A percentile compares a stretch with the other conserved stretches of the same genome.
phyloP scores from a whole-genome alignment of 1,140 invertebrate genomes.

The Cheumatopsyche charites region DNA sequence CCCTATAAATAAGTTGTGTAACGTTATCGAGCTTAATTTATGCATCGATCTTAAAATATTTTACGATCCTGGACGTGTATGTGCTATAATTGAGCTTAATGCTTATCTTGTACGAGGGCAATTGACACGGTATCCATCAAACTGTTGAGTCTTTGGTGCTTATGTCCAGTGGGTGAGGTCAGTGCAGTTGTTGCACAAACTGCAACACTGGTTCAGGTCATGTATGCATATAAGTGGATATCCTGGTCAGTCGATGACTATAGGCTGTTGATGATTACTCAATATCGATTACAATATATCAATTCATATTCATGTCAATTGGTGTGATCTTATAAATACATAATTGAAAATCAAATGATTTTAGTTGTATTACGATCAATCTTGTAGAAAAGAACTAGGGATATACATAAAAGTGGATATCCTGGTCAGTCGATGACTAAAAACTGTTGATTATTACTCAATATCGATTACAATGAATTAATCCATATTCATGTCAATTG shows the following conservation, averaged over 20 bases:
- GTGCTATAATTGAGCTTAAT: too few relatives aligned
- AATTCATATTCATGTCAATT: too few relatives aligned
- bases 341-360: too few relatives aligned
- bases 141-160: background rate
- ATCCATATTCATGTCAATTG: too few relatives aligned
- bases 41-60: background rate
- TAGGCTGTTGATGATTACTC: background rate
- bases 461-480: background rate
- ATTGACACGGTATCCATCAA: constrained; percentile 5
- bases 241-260: background rate
- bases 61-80: too few relatives aligned
- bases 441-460: background rate
- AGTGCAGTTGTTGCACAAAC: background rate
- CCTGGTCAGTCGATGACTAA: background rate
- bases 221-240: constrained; percentile 1
- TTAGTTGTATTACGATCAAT: too few relatives aligned
- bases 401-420: background rate
- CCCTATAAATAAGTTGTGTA: background rate
- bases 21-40: background rate
- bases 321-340: too few relatives aligned
- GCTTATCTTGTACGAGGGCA: too few relatives aligned
- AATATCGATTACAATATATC: background rate
- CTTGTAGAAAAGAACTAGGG: too few relatives aligned
- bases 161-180: background rate
- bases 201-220: background rate